A percentile compares a stretch with the other conserved stretches of the same genome.
Evolutionary conservation across 2,113 vertebrate species (phyloP).

Genomic region (Cottus gobio): DNA sequence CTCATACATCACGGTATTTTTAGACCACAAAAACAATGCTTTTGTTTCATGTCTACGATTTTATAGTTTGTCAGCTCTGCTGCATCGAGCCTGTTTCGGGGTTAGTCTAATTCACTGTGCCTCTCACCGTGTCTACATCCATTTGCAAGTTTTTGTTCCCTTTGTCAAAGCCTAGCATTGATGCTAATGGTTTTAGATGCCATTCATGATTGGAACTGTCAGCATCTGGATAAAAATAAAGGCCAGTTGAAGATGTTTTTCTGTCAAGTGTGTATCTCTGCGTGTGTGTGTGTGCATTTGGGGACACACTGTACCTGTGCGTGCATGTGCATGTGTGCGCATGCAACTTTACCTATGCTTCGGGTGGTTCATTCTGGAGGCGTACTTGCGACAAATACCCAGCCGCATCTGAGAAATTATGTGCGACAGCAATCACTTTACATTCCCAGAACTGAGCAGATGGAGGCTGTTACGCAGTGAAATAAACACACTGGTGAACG

Average conservation of each 20-base stretch:
- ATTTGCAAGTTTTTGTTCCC: conserved; percentile 61
- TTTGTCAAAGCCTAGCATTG: conserved; percentile 64
- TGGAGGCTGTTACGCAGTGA: conserved; percentile 67
- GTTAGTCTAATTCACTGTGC: conserved; percentile 57
- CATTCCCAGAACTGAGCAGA: conserved; percentile 75
- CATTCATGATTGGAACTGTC: conserved; percentile 69
- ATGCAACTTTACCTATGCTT: conserved; percentile 51
- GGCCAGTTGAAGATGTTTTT: conserved; percentile 45
- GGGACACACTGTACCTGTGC: conserved; percentile 37
- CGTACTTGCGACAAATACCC: conserved; percentile 57
- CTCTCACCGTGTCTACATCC: conserved; percentile 52
- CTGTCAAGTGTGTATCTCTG: conserved; percentile 17
- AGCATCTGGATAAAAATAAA: conserved; percentile 66
- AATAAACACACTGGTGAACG: conserved; percentile 58
- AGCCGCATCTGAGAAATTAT: conserved; percentile 69
- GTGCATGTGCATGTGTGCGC: conserved; percentile 24
- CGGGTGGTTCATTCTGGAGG: conserved; percentile 45
- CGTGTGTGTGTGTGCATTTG: conserved; percentile 10
- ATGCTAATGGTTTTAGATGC: conserved; percentile 64
- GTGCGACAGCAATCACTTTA: conserved; percentile 81
- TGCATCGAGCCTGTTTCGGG: conserved; percentile 39
- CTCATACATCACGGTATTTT: conserved; percentile 26
- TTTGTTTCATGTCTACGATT: conserved; percentile 27
- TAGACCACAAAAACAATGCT: conserved; percentile 22
- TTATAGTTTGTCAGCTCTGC: conserved; percentile 37